phyloP scores from a whole-genome alignment of 1,140 invertebrate species.

The Hesperophylax magnus region DNA sequence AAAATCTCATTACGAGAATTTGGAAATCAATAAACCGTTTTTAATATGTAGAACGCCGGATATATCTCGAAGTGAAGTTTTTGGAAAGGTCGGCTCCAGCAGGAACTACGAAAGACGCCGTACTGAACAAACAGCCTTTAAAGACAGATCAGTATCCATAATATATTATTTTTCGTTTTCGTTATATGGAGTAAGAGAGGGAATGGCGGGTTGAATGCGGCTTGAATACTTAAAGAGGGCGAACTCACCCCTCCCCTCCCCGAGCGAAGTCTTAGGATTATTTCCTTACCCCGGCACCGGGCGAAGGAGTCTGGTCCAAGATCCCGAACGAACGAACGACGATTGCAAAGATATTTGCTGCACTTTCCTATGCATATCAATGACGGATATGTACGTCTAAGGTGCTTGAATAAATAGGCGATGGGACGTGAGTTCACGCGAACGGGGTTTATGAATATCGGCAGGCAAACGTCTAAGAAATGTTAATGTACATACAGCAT shows the following conservation, averaged over 20 bases:
- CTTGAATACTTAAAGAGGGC: constrained; percentile 57
- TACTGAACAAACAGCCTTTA: constrained; percentile 52
- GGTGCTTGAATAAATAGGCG: constrained; percentile 4
- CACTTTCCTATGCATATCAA: constrained; percentile 34
- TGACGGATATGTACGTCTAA: not conserved
- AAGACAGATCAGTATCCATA: constrained; percentile 57
- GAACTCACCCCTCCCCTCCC: constrained; percentile 31
- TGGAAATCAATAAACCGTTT: constrained; percentile 35
- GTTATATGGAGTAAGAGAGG: constrained; percentile 49
- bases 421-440: not conserved
- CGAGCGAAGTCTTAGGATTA: constrained; percentile 50
- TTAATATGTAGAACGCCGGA: constrained; percentile 25
- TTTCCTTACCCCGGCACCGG: constrained; percentile 45
- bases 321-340: constrained; percentile 5
- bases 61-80: constrained; percentile 14
- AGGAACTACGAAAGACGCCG: constrained; percentile 28
- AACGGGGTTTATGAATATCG: no score
- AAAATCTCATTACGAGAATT: constrained; percentile 27
- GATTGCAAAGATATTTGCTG: constrained; percentile 31
- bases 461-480: no score
- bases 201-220: constrained; percentile 48
- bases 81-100: not conserved
- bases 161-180: constrained; percentile 58
- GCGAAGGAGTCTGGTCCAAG: not conserved
- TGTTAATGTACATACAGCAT: no score